Conservation (phyloP, 2,113 vertebrate genomes). For the Speoplatyrhinus poulsoni region DNA sequence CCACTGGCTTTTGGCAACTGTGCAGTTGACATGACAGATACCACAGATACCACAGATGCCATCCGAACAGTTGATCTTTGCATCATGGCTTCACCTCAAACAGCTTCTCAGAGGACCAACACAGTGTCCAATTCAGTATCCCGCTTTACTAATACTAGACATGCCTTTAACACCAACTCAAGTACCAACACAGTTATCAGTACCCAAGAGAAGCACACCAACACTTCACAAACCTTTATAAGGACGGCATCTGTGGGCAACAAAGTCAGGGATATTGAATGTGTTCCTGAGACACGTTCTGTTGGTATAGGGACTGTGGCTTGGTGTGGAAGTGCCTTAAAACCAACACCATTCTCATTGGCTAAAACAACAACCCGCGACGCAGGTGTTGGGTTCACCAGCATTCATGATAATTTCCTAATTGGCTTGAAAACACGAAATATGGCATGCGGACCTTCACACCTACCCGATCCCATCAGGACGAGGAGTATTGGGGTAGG, state of each 20-base stretch:
- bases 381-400: constrained; percentile 84
- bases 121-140: constrained; percentile 73
- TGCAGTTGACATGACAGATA: constrained; percentile 67
- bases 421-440: constrained; percentile 91
- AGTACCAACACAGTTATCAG: constrained; percentile 81
- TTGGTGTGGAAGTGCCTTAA: constrained; percentile 58
- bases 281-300: constrained; percentile 72
- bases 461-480: constrained; percentile 66
- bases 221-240: constrained; percentile 72
- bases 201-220: constrained; percentile 85
- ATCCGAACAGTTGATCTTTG: constrained; percentile 70
- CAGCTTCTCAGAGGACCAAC: constrained; percentile 79
- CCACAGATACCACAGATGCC: constrained; percentile 70
- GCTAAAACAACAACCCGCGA: constrained; percentile 82
- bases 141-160: constrained; percentile 80
- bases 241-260: constrained; percentile 84
- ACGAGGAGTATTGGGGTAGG: constrained; percentile 89
- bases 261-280: constrained; percentile 75
- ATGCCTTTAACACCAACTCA: constrained; percentile 68
- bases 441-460: constrained; percentile 91
- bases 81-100: constrained; percentile 80
- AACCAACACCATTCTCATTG: constrained; percentile 59
- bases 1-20: constrained; percentile 85
- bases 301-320: constrained; percentile 82
- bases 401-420: constrained; percentile 87